Percentiles rank a stretch among this genome's conserved stretches.
phyloP scores from a whole-genome alignment of 2,113 vertebrate species.

The Hippocampus barbouri region DNA sequence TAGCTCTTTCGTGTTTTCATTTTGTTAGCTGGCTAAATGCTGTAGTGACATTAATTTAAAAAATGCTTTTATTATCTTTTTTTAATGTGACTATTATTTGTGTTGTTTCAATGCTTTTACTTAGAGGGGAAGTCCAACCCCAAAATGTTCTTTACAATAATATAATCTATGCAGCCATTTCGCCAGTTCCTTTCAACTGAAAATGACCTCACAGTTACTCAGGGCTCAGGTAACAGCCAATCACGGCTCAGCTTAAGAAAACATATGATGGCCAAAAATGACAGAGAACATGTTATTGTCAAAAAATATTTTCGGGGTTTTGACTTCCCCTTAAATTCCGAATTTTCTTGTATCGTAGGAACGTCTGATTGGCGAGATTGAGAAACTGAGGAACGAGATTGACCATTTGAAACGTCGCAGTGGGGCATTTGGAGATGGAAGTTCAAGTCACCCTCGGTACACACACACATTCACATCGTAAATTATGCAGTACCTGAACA shows the following conservation, averaged over 20 bases:
- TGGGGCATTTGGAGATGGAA: constrained; percentile 80
- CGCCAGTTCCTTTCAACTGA: too few relatives aligned
- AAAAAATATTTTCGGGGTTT: too few relatives aligned
- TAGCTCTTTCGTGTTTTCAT: too few relatives aligned
- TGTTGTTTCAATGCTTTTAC: neutral
- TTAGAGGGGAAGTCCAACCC: neutral
- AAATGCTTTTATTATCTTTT: neutral
- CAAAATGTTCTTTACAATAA: too few relatives aligned
- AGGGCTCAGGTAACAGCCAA: too few relatives aligned
- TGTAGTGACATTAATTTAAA: neutral
- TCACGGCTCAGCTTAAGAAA: too few relatives aligned
- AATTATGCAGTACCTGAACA: neutral
- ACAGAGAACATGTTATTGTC: too few relatives aligned
- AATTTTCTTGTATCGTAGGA: constrained; percentile 68
- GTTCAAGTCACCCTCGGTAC: constrained; percentile 79
- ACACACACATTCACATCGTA: neutral
- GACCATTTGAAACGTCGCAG: constrained; percentile 91
- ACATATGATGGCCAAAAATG: too few relatives aligned
- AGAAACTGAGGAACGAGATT: constrained; percentile 89
- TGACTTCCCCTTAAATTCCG: too few relatives aligned
- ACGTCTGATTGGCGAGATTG: constrained; percentile 89
- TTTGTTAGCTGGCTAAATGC: too few relatives aligned
- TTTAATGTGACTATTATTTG: neutral
- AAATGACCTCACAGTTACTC: too few relatives aligned
- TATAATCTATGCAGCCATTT: too few relatives aligned